Evolutionary conservation across 2,888 invertebrate genomes (phyloP).

Genomic region (Diarsia dahlii): DNA sequence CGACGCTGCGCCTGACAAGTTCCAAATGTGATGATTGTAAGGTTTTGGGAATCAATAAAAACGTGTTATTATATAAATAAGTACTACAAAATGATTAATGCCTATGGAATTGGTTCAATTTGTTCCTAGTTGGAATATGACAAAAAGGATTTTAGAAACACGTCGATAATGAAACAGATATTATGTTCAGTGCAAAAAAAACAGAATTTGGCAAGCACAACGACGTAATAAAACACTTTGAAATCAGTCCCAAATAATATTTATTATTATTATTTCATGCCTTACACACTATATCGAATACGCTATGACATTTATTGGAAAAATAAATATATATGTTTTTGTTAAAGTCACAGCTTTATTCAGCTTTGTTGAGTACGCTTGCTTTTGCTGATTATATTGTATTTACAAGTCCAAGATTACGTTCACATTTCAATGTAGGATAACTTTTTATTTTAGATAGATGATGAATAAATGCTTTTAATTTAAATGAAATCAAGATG

Average conservation of each 20-base stretch:
- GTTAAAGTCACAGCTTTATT: slow-evolving; percentile 79
- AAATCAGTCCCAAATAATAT: slow-evolving; percentile 80
- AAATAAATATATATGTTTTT: slow-evolving; percentile 86
- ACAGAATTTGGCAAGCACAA: neutral
- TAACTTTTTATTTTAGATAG: neutral
- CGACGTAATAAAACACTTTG: slow-evolving; percentile 61
- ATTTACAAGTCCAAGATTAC: slow-evolving; percentile 63
- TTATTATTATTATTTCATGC: slow-evolving; percentile 77
- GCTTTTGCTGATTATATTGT: slow-evolving; percentile 56
- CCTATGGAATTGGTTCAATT: too few relatives aligned
- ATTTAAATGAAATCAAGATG: neutral
- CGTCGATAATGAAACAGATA: too few relatives aligned
- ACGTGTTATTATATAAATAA: too few relatives aligned
- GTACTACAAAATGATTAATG: too few relatives aligned
- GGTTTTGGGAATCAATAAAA: too few relatives aligned
- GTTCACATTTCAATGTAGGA: slow-evolving; percentile 51
- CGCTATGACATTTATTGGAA: slow-evolving; percentile 84
- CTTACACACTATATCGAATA: slow-evolving; percentile 77
- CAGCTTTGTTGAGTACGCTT: slow-evolving; percentile 78
- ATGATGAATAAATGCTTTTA: neutral
- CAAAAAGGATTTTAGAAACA: too few relatives aligned
- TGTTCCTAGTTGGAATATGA: too few relatives aligned
- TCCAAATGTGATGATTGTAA: too few relatives aligned
- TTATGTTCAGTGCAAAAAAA: too few relatives aligned
- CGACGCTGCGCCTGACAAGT: too few relatives aligned